A percentile compares a stretch with the other conserved stretches of the same genome.
phyloP scores from a whole-genome alignment of 2,113 vertebrate species.

The Dicrurus megarhynchus region DNA sequence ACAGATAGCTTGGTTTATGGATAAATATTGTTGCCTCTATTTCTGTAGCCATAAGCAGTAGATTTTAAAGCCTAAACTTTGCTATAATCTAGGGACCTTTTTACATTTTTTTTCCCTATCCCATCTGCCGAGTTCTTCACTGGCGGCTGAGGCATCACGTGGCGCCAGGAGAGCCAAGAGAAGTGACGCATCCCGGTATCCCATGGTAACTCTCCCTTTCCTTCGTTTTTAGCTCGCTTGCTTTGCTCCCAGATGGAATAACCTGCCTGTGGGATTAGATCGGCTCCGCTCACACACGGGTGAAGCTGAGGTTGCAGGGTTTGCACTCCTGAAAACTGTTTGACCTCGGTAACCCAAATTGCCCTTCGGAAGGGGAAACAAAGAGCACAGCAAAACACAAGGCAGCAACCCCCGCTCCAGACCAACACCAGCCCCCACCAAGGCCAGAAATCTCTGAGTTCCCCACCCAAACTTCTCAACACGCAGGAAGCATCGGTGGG shows the following conservation, averaged over 20 bases:
- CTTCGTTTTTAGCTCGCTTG: neutral
- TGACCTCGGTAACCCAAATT: rapidly evolving
- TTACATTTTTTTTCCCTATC: neutral
- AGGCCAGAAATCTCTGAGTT: neutral
- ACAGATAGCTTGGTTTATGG: neutral
- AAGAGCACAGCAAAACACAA: neutral
- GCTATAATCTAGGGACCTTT: constrained; percentile 1
- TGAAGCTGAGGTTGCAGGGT: neutral
- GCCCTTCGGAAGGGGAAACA: neutral
- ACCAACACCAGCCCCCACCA: neutral
- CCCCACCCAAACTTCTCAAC: neutral
- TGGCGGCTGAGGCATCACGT: neutral
- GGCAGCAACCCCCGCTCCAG: neutral
- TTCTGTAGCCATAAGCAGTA: neutral
- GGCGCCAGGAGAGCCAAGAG: neutral
- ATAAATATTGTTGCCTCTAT: neutral
- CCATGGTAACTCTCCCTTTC: constrained; percentile 44
- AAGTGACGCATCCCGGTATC: constrained; percentile 42
- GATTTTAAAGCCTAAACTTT: neutral
- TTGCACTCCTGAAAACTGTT: neutral
- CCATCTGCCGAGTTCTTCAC: neutral
- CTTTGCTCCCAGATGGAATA: neutral
- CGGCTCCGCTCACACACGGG: neutral
- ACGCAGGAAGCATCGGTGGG: rapidly evolving
- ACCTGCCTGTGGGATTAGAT: neutral